Conservation (phyloP, 2,797 vertebrate species). For the Characodon lateralis region DNA sequence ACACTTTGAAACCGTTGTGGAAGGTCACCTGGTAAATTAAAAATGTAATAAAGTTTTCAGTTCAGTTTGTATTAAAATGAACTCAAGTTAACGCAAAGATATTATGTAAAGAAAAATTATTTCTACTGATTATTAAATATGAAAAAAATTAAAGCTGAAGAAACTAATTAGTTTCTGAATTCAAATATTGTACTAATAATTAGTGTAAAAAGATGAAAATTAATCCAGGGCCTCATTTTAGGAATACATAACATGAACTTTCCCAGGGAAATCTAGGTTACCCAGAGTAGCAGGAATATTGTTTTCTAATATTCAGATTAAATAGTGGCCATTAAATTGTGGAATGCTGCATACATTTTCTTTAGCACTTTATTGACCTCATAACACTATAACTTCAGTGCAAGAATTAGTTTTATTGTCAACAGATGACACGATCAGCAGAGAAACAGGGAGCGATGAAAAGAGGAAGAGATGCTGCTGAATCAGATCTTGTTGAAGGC, state of each 20-base stretch:
- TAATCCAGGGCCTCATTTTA: no score
- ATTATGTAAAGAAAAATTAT: not conserved
- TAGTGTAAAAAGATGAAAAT: not conserved
- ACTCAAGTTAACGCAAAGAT: not conserved
- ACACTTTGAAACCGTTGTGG: no score
- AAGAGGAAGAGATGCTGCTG: not conserved
- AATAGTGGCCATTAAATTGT: not conserved
- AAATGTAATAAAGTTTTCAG: not conserved
- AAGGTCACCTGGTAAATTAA: no score
- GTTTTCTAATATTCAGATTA: not conserved
- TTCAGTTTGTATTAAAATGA: not conserved
- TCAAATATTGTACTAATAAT: not conserved
- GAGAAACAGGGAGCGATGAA: constrained; percentile 48
- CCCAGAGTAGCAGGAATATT: not conserved
- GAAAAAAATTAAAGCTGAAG: not conserved
- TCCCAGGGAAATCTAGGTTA: not conserved
- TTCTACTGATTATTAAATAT: not conserved
- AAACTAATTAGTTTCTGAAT: not conserved
- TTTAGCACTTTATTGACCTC: not conserved
- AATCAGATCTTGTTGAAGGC: constrained; percentile 98
- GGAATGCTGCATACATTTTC: not conserved
- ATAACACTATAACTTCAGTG: constrained; percentile 44
- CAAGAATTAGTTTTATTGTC: constrained; percentile 65
- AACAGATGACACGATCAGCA: constrained; percentile 75
- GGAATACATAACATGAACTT: no score